Percentiles rank a stretch among this genome's conserved stretches.
These are phyloP conservation scores for Caenorhabditis parvicauda DNA, from an alignment of 2,888 invertebrate species.

Conservation along the genomic window DNA sequence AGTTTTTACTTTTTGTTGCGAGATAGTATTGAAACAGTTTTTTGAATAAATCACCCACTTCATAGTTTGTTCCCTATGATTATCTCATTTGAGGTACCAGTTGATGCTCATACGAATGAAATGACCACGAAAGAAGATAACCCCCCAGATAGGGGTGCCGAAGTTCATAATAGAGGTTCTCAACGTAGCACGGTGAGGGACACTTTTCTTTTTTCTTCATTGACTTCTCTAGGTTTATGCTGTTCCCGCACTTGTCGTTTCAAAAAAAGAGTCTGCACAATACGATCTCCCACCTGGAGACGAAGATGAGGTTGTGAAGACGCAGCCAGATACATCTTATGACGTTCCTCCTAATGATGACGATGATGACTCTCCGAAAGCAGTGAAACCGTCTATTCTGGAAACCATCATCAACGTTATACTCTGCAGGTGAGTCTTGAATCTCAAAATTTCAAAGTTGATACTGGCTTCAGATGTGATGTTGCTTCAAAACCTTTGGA, in stretches of 20 bases:
- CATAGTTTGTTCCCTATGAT: too few species aligned
- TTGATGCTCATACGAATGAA: too few species aligned
- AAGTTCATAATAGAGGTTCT: too few species aligned
- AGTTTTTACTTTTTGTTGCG: too few species aligned
- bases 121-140: too few species aligned
- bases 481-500: slow-evolving; percentile 36
- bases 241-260: slow-evolving; percentile 18
- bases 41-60: too few species aligned
- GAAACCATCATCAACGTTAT: slow-evolving; percentile 40
- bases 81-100: too few species aligned
- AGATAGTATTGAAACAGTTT: too few species aligned
- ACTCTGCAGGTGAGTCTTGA: slow-evolving; percentile 42
- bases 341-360: slow-evolving; percentile 23
- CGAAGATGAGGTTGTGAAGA: too few species aligned
- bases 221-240: slow-evolving; percentile 12
- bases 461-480: slow-evolving; percentile 42
- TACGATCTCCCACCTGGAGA: slow-evolving; percentile 1
- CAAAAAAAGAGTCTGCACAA: slow-evolving; percentile 11
- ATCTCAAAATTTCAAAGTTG: slow-evolving; percentile 30
- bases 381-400: slow-evolving; percentile 32
- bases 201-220: background rate
- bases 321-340: too few species aligned
- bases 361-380: slow-evolving; percentile 29
- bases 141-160: too few species aligned
- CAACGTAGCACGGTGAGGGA: slow-evolving; percentile 24